phyloP scores from a whole-genome alignment of 2,888 invertebrate genomes.

The Mongoloraphidia duomilia region DNA sequence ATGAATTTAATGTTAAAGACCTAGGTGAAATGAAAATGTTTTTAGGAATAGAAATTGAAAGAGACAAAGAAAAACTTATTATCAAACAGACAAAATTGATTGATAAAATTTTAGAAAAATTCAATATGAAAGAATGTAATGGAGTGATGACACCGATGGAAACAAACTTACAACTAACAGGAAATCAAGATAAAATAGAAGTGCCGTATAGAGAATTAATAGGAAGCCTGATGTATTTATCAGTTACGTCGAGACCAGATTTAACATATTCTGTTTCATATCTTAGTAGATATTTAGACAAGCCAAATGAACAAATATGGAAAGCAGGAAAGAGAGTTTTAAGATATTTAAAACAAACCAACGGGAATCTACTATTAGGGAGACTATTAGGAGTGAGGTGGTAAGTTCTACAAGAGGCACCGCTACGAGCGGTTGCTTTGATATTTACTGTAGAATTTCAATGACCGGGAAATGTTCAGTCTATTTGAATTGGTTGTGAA shows the following conservation, averaged over 20 bases:
- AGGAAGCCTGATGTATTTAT: constrained; percentile 12
- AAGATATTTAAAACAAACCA: constrained; percentile 12
- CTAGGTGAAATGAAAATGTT: constrained; percentile 7
- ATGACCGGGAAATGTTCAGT: too few species aligned
- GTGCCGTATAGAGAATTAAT: constrained; percentile 11
- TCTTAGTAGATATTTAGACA: constrained; percentile 11
- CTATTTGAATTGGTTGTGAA: too few species aligned
- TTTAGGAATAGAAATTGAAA: constrained; percentile 9
- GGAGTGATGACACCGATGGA: constrained; percentile 11
- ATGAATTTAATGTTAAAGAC: constrained; percentile 9
- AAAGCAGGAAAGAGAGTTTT: constrained; percentile 13
- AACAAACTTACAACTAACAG: constrained; percentile 11
- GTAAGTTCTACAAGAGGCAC: too few species aligned
- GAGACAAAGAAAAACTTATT: constrained; percentile 1
- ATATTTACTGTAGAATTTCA: too few species aligned
- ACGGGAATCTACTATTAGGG: too few species aligned
- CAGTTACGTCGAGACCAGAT: constrained; percentile 12
- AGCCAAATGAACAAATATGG: constrained; percentile 11
- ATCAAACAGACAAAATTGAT: constrained; percentile 10
- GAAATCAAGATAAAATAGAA: constrained; percentile 3
- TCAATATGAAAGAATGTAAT: constrained; percentile 13
- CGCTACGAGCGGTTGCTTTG: too few species aligned
- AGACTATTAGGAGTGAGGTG: too few species aligned
- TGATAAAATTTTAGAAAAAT: constrained; percentile 10
- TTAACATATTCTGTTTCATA: constrained; percentile 11